These are phyloP conservation scores for Asobara japonica DNA, from an alignment of 1,140 invertebrate genomes.

Conservation along the genomic window DNA sequence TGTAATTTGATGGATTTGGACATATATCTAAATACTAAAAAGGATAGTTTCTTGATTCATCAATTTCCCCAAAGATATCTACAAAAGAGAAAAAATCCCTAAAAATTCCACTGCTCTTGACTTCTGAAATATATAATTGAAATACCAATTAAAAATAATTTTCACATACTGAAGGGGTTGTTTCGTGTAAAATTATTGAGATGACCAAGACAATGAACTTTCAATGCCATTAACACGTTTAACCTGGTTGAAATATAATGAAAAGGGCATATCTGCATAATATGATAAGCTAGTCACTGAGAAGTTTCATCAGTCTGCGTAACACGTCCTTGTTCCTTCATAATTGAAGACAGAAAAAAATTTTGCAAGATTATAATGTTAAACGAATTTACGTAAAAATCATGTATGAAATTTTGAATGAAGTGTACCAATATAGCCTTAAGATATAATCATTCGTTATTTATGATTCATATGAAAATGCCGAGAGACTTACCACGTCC, in stretches of 20 bases:
- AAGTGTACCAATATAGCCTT: neutral
- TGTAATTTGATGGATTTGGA: too few species aligned
- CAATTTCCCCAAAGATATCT: too few species aligned
- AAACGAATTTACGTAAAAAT: neutral
- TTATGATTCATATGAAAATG: neutral
- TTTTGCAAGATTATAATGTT: neutral
- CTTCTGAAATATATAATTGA: neutral
- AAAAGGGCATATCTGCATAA: constrained; percentile 52
- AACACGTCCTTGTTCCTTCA: neutral
- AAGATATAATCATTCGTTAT: neutral
- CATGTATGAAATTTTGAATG: constrained; percentile 2
- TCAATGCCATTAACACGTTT: constrained; percentile 31
- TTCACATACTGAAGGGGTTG: neutral
- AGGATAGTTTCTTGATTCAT: neutral
- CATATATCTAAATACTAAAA: too few species aligned
- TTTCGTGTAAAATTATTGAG: neutral
- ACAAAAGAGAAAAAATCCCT: too few species aligned
- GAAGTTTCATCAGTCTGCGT: constrained; percentile 46
- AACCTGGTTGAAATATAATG: constrained; percentile 25
- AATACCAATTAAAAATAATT: neutral
- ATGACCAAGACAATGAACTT: constrained; percentile 6
- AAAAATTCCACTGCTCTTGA: too few species aligned
- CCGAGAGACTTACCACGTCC: constrained; percentile 20
- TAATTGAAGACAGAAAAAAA: neutral
- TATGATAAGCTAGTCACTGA: constrained; percentile 60